Base-by-base conservation (phyloP, 2,888 invertebrate genomes). In the Belgica antarctica region DNA sequence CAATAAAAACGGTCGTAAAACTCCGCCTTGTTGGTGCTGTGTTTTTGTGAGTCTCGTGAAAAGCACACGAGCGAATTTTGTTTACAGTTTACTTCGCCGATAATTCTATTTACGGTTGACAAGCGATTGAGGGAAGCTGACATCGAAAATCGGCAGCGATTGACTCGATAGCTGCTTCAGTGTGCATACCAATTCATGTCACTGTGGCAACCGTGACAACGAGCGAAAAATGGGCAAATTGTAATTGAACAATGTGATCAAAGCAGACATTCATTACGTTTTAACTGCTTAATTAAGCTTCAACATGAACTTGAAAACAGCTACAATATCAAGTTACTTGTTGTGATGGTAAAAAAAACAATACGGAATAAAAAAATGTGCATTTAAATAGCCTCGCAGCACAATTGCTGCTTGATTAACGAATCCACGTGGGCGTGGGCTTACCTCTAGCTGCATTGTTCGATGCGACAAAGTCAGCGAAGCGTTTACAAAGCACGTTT, bases 251-350 rank as follows among this genome's bases (percentile, higher is more conserved):
- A n/a, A 41, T 15, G 41, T 12, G 10, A 41, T 41, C 41, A 15
- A 41, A n/a, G n/a, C n/a, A n/a, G n/a, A n/a, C n/a, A n/a, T n/a
- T n/a, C n/a, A n/a, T n/a, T n/a, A 41, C 52, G 22, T 12, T 22
- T 52, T 52, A 52, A 22, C 52, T 52, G 22, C 52, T 52, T 22
- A 52, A 52, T 52, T 52, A 52, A 52, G 52, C 52, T 5, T 2
- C 12, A 22, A 52, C 52, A 22, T 52, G 52, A 52, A 19, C 52
- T 19, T 52, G 52, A 52, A 52, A 3, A 12, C 12, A 31, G 15
- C 12, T n/a, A 52, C 19, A 52, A 52, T 22, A 52, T 52, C 46
- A 52, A 41, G n/a, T 15, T 41, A 22, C 52, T 22, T 10, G 41
- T 41, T 5, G 52, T 52, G 3, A n/a, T n/a, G 17, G 22, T 3